Conservation (phyloP, 2,888 invertebrate species). For the Agriopis leucophaearia region DNA sequence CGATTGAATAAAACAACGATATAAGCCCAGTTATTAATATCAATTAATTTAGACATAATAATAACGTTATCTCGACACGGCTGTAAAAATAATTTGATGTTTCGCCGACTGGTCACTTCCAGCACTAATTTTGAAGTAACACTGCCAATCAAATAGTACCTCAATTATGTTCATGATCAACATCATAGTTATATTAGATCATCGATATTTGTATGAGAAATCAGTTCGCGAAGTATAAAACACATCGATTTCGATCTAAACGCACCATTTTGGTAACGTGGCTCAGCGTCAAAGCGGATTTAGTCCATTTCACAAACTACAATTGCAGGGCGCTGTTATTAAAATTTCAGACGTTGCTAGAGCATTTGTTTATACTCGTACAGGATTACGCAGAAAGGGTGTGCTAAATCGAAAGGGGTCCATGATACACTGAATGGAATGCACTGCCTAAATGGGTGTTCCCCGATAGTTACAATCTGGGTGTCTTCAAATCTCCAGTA, state of each 20-base stretch:
- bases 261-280: too few relatives aligned
- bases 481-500: too few relatives aligned
- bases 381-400: too few relatives aligned
- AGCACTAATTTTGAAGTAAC: conserved; percentile 36
- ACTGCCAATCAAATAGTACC: conserved; percentile 41
- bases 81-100: conserved; percentile 39
- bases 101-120: conserved; percentile 32
- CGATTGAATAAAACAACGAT: conserved; percentile 58
- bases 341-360: too few relatives aligned
- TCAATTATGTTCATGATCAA: conserved; percentile 23
- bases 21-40: conserved; percentile 57
- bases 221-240: neutral
- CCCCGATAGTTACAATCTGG: too few relatives aligned
- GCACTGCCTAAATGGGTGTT: too few relatives aligned
- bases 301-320: too few relatives aligned
- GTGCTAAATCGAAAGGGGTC: too few relatives aligned
- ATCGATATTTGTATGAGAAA: conserved; percentile 16
- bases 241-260: neutral
- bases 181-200: conserved; percentile 16
- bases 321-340: too few relatives aligned
- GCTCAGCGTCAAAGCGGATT: too few relatives aligned
- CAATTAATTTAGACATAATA: conserved; percentile 59
- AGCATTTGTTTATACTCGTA: too few relatives aligned
- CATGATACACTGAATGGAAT: too few relatives aligned
- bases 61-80: conserved; percentile 41